Evolutionary conservation across 2,888 invertebrate species (phyloP), one percentile per base, ranked within the genome.

Genomic region (Scrobipalpa costella): DNA sequence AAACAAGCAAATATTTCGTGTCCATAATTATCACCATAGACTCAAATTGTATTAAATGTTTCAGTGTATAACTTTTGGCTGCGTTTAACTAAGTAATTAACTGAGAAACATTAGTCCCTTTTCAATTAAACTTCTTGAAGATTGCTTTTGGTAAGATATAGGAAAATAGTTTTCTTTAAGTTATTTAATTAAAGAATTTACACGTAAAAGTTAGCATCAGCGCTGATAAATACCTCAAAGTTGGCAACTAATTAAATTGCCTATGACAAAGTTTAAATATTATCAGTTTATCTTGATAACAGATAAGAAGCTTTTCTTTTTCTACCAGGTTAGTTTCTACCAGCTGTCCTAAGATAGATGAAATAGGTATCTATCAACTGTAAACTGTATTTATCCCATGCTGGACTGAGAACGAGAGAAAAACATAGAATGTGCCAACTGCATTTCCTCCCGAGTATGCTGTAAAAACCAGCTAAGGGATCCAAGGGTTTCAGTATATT

Each of bases 31-130:
- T n/a, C n/a, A n/a, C n/a, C n/a, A 17, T 17, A 47, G 47, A 47
- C 15, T 47, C 8, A 47, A 47, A 17, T 17, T 47, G 47, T 49
- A 49, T 49, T 33, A 33, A 34, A 27, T 34, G 55, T 34, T 55
- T 33, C n/a, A 59, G 44, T 27, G 27, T n/a, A 59, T 59, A 59
- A 59, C 44, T 59, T 27, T 15, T 21, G 27, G 19, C 36, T 36
- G n/a, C 36, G 33, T 57, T 57, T 52, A 59, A 63, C 63, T 61
- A 47, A 47, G 57, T 57, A 64, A 64, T 64, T 64, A 61, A 61
- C 40, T 36, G 47, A 52, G 59, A 58, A 33, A 59, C 44, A 36
- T 59, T 59, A 34, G 55, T 59, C 59, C 59, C 59, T 44, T 44
- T 44, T 44, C 44, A 44, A 59, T 44, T 59, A 59, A 44, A 59